Evolutionary conservation across 2,888 invertebrate species (phyloP).

Genomic region (Aproaerema taeniolella): DNA sequence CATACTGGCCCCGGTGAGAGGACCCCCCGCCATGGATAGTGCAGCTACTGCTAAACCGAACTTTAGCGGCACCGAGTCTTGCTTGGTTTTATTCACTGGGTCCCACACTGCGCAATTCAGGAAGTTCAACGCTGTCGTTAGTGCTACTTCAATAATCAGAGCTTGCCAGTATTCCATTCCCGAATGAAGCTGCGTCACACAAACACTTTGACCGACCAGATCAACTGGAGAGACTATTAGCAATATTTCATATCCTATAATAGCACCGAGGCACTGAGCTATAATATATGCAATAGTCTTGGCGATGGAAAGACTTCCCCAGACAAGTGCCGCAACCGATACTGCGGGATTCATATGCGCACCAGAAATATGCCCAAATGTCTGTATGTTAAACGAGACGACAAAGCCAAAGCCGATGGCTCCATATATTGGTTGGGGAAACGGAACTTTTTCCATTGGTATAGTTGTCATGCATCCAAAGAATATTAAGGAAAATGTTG

Average conservation of each 20-base stretch:
- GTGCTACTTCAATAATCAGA: slow-evolving; percentile 79
- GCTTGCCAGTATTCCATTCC: slow-evolving; percentile 71
- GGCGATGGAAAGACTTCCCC: slow-evolving; percentile 72
- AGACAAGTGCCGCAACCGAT: slow-evolving; percentile 80
- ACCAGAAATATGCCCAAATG: slow-evolving; percentile 87
- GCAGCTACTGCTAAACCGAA: slow-evolving; percentile 82
- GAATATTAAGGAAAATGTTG: slow-evolving; percentile 81
- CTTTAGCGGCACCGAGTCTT: slow-evolving; percentile 80
- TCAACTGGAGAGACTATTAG: slow-evolving; percentile 62
- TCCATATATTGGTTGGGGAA: slow-evolving; percentile 62
- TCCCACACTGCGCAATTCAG: slow-evolving; percentile 86
- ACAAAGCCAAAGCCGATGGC: slow-evolving; percentile 82
- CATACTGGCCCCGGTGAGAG: slow-evolving; percentile 84
- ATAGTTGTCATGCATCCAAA: slow-evolving; percentile 86
- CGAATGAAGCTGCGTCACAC: slow-evolving; percentile 78
- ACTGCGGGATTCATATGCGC: slow-evolving; percentile 88
- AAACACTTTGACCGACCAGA: slow-evolving; percentile 60
- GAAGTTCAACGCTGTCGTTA: slow-evolving; percentile 80
- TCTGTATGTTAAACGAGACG: slow-evolving; percentile 83
- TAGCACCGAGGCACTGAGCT: slow-evolving; percentile 82
- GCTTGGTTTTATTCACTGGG: slow-evolving; percentile 79
- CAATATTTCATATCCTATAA: slow-evolving; percentile 82
- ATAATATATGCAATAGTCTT: slow-evolving; percentile 79
- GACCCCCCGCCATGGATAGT: slow-evolving; percentile 81
- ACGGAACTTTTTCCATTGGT: slow-evolving; percentile 49